These are phyloP conservation scores for Apaloderma vittatum DNA, from an alignment of 2,113 vertebrate genomes.

Conservation along the genomic window DNA sequence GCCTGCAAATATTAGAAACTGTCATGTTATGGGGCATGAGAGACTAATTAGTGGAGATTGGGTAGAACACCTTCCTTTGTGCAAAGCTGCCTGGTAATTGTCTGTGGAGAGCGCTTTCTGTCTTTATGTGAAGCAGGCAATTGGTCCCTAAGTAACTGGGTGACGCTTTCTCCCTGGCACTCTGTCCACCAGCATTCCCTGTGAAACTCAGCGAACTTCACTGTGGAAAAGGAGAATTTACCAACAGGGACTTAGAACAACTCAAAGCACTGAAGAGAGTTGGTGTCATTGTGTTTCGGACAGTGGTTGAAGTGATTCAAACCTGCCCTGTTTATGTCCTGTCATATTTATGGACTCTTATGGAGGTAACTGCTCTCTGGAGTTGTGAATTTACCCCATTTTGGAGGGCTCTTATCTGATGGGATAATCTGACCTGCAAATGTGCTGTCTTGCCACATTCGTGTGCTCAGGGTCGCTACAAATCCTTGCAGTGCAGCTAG, in stretches of 20 bases:
- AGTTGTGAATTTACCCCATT: background rate
- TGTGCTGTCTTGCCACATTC: background rate
- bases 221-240: background rate
- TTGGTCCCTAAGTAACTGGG: background rate
- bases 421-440: background rate
- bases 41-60: background rate
- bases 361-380: background rate
- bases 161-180: background rate
- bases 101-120: background rate
- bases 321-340: background rate
- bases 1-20: background rate
- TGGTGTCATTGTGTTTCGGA: background rate
- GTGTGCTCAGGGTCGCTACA: background rate
- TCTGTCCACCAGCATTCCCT: background rate
- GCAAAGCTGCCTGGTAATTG: background rate
- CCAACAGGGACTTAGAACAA: background rate
- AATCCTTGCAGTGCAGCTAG: background rate
- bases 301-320: background rate
- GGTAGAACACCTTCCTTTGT: background rate
- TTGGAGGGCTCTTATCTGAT: background rate
- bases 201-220: background rate
- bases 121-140: background rate
- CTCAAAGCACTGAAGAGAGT: background rate
- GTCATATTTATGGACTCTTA: background rate
- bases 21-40: rapidly evolving